Evolutionary conservation across 2,113 vertebrate species (phyloP).

Genomic region (Verasper variegatus): DNA sequence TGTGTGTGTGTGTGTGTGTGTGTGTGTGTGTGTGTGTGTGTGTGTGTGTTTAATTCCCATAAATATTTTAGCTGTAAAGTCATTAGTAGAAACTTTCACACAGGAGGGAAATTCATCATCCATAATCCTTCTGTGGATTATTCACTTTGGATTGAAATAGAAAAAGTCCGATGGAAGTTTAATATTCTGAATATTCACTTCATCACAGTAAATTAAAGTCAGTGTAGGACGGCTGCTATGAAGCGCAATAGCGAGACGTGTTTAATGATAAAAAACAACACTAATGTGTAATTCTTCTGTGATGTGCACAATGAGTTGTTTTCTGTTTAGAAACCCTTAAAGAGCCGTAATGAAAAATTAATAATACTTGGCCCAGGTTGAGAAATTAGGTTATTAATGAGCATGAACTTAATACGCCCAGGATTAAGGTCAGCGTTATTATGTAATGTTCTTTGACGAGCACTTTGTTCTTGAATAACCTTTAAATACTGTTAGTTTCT

Average conservation of each 20-base stretch:
- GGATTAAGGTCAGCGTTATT: conserved; percentile 45
- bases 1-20: no score
- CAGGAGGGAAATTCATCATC: not conserved
- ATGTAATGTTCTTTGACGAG: conserved; percentile 20
- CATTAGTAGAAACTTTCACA: conserved; percentile 30
- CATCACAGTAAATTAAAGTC: not conserved
- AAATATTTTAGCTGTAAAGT: conserved; percentile 32
- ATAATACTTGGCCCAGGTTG: conserved; percentile 7
- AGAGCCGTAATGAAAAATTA: conserved; percentile 19
- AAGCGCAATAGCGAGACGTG: not conserved
- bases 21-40: no score
- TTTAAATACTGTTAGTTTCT: conserved; percentile 27
- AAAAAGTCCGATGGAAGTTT: not conserved
- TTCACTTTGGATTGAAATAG: not conserved
- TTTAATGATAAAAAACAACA: not conserved
- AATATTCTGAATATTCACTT: conserved; percentile 12
- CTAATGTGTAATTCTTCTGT: conserved; percentile 11
- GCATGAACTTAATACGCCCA: conserved; percentile 26
- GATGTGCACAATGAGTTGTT: conserved; percentile 15
- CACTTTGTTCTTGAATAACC: conserved; percentile 35
- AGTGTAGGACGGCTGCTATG: conserved; percentile 14
- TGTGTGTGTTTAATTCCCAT: not conserved
- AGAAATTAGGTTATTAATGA: conserved; percentile 42
- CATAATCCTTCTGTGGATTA: conserved; percentile 18
- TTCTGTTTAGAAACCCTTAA: not conserved